phyloP scores from a whole-genome alignment of 2,888 invertebrate species.

The Syrista parreyssii region DNA sequence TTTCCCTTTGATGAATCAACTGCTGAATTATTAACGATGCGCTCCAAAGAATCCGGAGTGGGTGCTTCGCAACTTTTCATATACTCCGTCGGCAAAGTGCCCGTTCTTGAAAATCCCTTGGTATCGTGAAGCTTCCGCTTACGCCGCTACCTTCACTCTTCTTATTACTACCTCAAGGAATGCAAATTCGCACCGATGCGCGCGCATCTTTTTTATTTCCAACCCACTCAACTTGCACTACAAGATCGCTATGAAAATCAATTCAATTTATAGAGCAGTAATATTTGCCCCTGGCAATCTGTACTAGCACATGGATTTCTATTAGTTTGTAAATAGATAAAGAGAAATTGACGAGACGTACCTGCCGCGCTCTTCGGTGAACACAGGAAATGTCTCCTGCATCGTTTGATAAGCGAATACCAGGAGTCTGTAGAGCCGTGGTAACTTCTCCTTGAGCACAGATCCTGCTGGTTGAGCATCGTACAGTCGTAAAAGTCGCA shows the following conservation, averaged over 20 bases:
- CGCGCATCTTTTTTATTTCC: background rate
- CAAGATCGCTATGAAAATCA: background rate
- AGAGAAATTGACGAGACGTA: background rate
- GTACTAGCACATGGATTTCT: background rate
- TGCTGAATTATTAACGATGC: conserved; percentile 36
- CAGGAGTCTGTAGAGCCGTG: conserved; percentile 38
- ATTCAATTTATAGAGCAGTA: background rate
- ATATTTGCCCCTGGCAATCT: background rate
- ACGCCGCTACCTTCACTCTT: background rate
- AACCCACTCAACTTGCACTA: background rate
- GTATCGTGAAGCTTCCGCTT: background rate
- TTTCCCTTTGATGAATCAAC: conserved; percentile 35
- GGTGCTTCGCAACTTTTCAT: conserved; percentile 18
- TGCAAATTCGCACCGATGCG: background rate
- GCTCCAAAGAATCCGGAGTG: conserved; percentile 11
- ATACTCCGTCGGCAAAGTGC: conserved; percentile 5
- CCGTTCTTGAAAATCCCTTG: background rate
- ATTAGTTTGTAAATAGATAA: background rate
- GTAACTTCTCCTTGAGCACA: conserved; percentile 35
- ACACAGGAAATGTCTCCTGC: background rate
- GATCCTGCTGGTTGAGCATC: conserved; percentile 37
- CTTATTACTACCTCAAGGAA: background rate
- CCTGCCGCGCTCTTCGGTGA: background rate
- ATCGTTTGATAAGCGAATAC: conserved; percentile 32
- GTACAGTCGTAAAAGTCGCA: conserved; percentile 36